Evolutionary conservation across 2,113 vertebrate species (phyloP).

Genomic region (Mesembrinibis cayennensis): DNA sequence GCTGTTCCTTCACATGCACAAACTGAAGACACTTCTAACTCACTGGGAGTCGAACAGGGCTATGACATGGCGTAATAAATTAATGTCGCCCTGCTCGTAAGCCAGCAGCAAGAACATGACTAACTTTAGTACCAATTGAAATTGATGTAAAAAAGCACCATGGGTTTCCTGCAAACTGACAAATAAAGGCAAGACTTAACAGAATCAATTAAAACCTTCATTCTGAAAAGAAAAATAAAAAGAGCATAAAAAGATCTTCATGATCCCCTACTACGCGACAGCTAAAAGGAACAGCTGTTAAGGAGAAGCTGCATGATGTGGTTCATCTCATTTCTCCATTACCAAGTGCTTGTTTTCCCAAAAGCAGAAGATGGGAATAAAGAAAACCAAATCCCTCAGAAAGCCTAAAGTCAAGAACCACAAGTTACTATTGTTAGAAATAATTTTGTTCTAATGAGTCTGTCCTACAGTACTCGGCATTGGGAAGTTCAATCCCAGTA

Average conservation of each 20-base stretch:
- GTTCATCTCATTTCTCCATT: neutral
- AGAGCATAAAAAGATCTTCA: neutral
- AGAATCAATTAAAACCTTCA: neutral
- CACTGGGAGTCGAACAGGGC: accelerated
- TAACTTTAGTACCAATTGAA: neutral
- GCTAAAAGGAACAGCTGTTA: neutral
- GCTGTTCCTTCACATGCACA: neutral
- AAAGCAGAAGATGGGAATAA: neutral
- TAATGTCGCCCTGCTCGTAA: neutral
- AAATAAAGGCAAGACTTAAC: neutral
- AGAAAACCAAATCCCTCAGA: neutral
- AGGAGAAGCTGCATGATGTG: neutral
- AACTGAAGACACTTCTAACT: neutral
- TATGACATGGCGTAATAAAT: neutral
- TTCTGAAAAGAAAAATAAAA: neutral
- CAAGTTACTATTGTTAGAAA: neutral
- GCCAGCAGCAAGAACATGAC: neutral
- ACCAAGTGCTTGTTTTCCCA: neutral
- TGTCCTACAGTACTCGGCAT: neutral
- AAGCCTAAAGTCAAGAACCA: neutral
- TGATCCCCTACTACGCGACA: accelerated
- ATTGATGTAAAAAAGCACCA: neutral
- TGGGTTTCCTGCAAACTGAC: neutral
- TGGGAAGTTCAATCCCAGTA: neutral
- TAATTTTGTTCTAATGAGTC: neutral